phyloP scores from a whole-genome alignment of 1,140 invertebrate genomes.

The Pissodes strobi region DNA sequence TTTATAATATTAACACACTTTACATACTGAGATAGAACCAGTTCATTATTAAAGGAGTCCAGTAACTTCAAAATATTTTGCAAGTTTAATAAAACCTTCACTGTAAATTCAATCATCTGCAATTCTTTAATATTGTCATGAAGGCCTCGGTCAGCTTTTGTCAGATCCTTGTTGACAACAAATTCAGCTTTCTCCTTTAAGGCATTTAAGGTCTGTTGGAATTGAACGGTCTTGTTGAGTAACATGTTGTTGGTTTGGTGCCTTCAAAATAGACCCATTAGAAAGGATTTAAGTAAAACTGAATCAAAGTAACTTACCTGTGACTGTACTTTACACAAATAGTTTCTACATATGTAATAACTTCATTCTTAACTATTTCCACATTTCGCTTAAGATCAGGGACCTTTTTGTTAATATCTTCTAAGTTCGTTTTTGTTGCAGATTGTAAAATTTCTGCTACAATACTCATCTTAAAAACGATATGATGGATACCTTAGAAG shows the following conservation, averaged over 20 bases:
- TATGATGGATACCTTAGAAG: too few relatives aligned
- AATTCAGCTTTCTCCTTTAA: constrained; percentile 61
- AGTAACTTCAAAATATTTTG: constrained; percentile 59
- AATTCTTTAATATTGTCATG: constrained; percentile 60
- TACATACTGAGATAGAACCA: constrained; percentile 56
- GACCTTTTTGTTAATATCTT: constrained; percentile 59
- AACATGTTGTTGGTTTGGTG: constrained; percentile 58
- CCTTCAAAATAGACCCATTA: too few relatives aligned
- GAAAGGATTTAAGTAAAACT: too few relatives aligned
- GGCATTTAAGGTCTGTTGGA: constrained; percentile 56
- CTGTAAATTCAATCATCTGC: constrained; percentile 58
- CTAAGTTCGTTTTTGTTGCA: constrained; percentile 50
- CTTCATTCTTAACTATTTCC: constrained; percentile 60
- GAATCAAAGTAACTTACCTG: constrained; percentile 37
- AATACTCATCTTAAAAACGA: constrained; percentile 42
- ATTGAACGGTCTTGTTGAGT: constrained; percentile 52
- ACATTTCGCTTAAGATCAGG: constrained; percentile 61
- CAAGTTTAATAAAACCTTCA: constrained; percentile 60
- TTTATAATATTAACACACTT: constrained; percentile 59
- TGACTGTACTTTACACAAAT: constrained; percentile 61
- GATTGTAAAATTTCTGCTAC: constrained; percentile 40
- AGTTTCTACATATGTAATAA: constrained; percentile 60
- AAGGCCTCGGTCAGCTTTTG: constrained; percentile 60
- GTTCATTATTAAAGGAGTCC: constrained; percentile 56
- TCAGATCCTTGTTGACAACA: constrained; percentile 63